Percentiles rank a stretch among this genome's conserved stretches.
Evolutionary conservation across 2,797 vertebrate genomes (phyloP).

Genomic region (Gorsachius magnificus): DNA sequence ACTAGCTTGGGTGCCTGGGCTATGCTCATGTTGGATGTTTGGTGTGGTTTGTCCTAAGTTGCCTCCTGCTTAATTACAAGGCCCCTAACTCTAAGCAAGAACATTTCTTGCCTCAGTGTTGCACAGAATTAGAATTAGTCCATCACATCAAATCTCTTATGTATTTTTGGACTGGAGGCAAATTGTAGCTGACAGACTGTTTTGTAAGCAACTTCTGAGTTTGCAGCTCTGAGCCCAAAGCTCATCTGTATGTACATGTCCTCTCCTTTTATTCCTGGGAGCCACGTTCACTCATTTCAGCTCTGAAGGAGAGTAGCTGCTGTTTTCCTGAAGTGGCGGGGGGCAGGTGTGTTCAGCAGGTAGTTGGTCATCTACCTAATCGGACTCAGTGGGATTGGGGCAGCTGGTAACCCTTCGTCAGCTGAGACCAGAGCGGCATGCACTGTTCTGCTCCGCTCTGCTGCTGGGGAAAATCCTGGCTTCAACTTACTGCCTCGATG

Average conservation of each 20-base stretch:
- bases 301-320: neutral
- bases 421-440: neutral
- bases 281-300: neutral
- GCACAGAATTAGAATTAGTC: neutral
- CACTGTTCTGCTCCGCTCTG: neutral
- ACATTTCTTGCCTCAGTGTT: neutral
- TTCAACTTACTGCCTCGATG: neutral
- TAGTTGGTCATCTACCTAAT: neutral
- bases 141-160: rapidly evolving
- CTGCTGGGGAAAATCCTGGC: neutral
- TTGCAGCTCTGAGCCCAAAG: neutral
- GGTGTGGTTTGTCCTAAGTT: neutral
- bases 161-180: neutral
- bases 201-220: neutral
- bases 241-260: neutral
- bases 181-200: neutral
- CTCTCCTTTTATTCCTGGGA: neutral
- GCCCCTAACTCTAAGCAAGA: neutral
- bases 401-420: neutral
- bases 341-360: neutral
- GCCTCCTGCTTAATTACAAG: neutral
- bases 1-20: neutral
- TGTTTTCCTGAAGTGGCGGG: neutral
- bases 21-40: rapidly evolving
- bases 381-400: neutral